phyloP scores from a whole-genome alignment of 2,888 invertebrate genomes.

The Brachyptera putata region DNA sequence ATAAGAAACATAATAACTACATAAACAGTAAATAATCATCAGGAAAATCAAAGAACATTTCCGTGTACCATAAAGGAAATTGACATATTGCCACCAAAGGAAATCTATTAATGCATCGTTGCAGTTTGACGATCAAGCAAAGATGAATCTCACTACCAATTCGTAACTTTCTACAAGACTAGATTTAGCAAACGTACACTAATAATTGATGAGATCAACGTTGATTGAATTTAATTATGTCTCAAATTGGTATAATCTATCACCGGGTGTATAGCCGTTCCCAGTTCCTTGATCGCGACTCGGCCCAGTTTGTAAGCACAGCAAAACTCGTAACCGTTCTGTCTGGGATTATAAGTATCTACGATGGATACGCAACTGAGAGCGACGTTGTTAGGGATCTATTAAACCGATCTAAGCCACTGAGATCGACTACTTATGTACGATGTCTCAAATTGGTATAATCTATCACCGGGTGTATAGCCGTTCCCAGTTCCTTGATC shows the following conservation, averaged over 20 bases:
- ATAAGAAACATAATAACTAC: too few relatives aligned
- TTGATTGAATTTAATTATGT: constrained; percentile 19
- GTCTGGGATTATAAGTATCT: too few relatives aligned
- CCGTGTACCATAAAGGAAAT: constrained; percentile 27
- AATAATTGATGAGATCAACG: constrained; percentile 18
- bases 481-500: background rate
- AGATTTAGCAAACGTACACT: constrained; percentile 5
- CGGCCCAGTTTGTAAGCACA: background rate
- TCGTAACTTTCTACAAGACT: background rate
- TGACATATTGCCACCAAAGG: constrained; percentile 27
- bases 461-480: constrained; percentile 9
- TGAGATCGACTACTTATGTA: too few relatives aligned
- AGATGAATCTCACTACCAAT: too few relatives aligned
- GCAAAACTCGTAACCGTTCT: background rate
- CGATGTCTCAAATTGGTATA: too few relatives aligned
- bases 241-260: constrained; percentile 20
- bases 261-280: background rate
- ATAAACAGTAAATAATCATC: too few relatives aligned
- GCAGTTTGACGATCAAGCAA: too few relatives aligned
- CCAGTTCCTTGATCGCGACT: background rate
- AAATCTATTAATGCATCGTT: constrained; percentile 18
- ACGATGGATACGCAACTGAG: too few relatives aligned
- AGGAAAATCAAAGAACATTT: too few relatives aligned
- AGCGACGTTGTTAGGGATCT: too few relatives aligned
- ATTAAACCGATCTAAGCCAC: too few relatives aligned